Evolutionary conservation across 1,140 invertebrate species (phyloP).

Genomic region (Luehdorfia chinensis): DNA sequence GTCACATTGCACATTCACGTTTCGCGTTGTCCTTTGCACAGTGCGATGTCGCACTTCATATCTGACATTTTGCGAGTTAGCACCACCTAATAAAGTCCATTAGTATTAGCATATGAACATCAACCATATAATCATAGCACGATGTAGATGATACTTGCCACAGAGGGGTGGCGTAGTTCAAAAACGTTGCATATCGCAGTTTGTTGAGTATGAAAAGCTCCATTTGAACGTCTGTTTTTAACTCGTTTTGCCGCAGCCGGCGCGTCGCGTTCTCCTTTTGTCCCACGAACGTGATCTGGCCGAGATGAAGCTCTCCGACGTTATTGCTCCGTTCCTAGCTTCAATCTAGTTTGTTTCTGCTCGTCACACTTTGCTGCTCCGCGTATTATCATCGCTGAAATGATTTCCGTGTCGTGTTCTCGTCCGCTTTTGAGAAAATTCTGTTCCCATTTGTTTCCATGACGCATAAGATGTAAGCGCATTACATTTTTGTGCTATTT

Average conservation of each 20-base stretch:
- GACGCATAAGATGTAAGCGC: slow-evolving; percentile 52
- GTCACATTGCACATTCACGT: slow-evolving; percentile 57
- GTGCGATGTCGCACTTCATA: slow-evolving; percentile 21
- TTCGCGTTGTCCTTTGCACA: slow-evolving; percentile 39
- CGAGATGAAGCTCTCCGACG: slow-evolving; percentile 63
- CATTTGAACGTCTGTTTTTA: slow-evolving; percentile 64
- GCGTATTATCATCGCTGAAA: slow-evolving; percentile 46
- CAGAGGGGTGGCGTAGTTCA: no score
- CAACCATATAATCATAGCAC: no score
- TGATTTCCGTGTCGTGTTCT: slow-evolving; percentile 40
- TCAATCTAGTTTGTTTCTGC: slow-evolving; percentile 60
- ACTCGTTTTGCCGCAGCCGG: slow-evolving; percentile 50
- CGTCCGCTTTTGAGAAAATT: slow-evolving; percentile 37
- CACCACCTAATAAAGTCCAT: slow-evolving; percentile 1
- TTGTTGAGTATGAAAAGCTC: slow-evolving; percentile 69
- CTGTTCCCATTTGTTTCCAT: slow-evolving; percentile 51
- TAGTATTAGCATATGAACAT: background rate
- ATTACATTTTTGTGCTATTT: slow-evolving; percentile 55
- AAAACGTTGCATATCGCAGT: slow-evolving; percentile 50
- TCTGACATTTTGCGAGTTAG: background rate
- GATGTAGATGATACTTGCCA: no score
- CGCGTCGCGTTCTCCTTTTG: slow-evolving; percentile 62
- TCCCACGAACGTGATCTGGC: slow-evolving; percentile 66
- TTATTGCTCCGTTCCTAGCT: slow-evolving; percentile 58
- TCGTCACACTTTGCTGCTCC: slow-evolving; percentile 49